phyloP scores from a whole-genome alignment of 1,140 invertebrate species.

The Eupristina koningsbergeri region DNA sequence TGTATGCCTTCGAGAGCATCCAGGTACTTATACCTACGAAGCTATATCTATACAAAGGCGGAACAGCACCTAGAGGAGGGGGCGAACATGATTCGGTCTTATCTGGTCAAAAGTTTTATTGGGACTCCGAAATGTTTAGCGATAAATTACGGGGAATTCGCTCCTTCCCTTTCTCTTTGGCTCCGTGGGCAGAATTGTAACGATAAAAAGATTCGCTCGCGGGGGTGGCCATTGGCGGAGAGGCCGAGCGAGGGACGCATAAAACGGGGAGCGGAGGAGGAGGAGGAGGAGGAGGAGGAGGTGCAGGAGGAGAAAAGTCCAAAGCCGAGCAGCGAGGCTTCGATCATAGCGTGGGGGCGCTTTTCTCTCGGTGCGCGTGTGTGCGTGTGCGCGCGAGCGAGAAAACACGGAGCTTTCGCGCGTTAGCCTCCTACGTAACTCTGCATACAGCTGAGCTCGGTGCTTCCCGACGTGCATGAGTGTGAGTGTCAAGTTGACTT shows the following conservation, averaged over 20 bases:
- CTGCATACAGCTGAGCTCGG: not conserved
- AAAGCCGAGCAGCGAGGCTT: no score
- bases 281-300: not conserved
- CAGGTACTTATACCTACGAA: not conserved
- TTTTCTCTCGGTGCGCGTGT: not conserved
- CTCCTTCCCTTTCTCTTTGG: not conserved
- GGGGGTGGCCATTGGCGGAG: no score
- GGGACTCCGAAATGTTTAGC: constrained; percentile 42
- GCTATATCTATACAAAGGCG: not conserved
- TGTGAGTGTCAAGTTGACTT: no score
- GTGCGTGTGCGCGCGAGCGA: not conserved
- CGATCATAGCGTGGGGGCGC: not conserved
- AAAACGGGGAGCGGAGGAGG: not conserved
- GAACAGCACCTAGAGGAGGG: no score
- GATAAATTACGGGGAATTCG: constrained; percentile 37
- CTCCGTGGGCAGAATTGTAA: constrained; percentile 10
- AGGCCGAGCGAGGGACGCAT: not conserved
- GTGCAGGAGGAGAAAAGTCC: no score
- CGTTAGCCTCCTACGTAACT: not conserved
- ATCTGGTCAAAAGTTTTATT: constrained; percentile 47
- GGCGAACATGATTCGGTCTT: constrained; percentile 24
- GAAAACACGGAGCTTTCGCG: not conserved
- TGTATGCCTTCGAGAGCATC: not conserved
- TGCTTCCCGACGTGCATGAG: not conserved
- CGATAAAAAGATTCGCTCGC: constrained; percentile 29